Evolutionary conservation across 2,888 invertebrate genomes (phyloP).

Genomic region (Rotaria socialis): DNA sequence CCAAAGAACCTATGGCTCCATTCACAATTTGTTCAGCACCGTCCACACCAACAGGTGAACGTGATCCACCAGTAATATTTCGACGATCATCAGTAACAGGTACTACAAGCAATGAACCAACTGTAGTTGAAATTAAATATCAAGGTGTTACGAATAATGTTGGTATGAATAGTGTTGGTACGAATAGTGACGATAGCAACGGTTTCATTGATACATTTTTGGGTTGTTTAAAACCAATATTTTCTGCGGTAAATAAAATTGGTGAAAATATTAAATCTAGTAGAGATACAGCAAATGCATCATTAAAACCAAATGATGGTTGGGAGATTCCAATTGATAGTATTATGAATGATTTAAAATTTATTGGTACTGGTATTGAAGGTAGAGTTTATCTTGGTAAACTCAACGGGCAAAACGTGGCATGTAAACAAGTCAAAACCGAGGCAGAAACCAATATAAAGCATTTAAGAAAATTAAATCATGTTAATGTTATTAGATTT

Average conservation of each 20-base stretch:
- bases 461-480: conserved; percentile 82
- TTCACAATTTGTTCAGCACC: conserved; percentile 4
- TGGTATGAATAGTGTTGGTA: background rate
- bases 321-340: conserved; percentile 16
- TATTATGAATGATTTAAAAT: conserved; percentile 72
- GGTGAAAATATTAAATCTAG: background rate
- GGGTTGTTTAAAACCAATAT: conserved; percentile 27
- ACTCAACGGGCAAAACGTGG: conserved; percentile 74
- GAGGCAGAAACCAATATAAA: conserved; percentile 85
- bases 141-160: background rate
- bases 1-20: background rate
- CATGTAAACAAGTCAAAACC: conserved; percentile 90
- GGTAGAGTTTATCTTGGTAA: conserved; percentile 87
- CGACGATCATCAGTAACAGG: background rate
- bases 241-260: background rate
- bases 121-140: background rate
- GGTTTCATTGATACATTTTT: background rate
- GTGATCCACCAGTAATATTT: background rate
- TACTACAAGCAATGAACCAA: background rate
- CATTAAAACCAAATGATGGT: background rate
- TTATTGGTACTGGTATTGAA: conserved; percentile 90
- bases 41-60: conserved; percentile 15
- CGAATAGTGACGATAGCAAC: background rate
- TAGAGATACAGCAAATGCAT: background rate
- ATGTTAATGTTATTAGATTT: conserved; percentile 88